Base-by-base conservation (phyloP, 2,888 invertebrate genomes). In the Empis livida region DNA sequence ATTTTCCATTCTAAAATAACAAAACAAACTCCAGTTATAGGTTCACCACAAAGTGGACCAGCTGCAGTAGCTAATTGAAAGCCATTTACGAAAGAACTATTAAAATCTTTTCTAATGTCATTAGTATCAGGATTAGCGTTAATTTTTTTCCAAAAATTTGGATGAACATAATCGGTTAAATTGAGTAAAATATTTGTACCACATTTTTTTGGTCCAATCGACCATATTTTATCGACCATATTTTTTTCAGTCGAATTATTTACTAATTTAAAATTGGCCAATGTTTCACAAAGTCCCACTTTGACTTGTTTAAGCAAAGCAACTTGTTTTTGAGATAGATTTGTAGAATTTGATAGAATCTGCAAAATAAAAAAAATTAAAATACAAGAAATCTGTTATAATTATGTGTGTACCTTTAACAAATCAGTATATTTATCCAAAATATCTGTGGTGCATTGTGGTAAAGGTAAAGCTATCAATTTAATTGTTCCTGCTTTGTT, bases 21-120 rank as follows among this genome's bases (percentile, higher is more conserved):
- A 70, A 96, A 94, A 15, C 85, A 89, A 1, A 96, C 92, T 2
- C 96, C 96, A 73, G 85, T 86, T 83, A 99, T 83, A 2, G 95
- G 94, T 63, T 99, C 99, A 59, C 95, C 94, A 69, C 97, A 99
- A 41, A 99, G 67, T 0, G 97, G 97, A 0, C 99, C 99, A 39
- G 90, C 81, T 46, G 85, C 68, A 23, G 91, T 80, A 8, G 89
- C 87, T 67, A 92, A 68, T 74, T 91, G 86, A 68, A 93, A 83
- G 10, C 90, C 92, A 68, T 86, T 89, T 5, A 90, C 74, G 62
- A 93, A 82, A 64, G 83, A 83, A 61, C 82, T 83, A 59, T 88
- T 89, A 63, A 75, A 79, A 56, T 78, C 77, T 48, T 73, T 73
- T 42, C 80, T 72, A 1, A 71, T 64, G 65, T 82, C 81, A 46